Conservation (phyloP, 2,888 invertebrate species). For the Ametastegia equiseti region DNA sequence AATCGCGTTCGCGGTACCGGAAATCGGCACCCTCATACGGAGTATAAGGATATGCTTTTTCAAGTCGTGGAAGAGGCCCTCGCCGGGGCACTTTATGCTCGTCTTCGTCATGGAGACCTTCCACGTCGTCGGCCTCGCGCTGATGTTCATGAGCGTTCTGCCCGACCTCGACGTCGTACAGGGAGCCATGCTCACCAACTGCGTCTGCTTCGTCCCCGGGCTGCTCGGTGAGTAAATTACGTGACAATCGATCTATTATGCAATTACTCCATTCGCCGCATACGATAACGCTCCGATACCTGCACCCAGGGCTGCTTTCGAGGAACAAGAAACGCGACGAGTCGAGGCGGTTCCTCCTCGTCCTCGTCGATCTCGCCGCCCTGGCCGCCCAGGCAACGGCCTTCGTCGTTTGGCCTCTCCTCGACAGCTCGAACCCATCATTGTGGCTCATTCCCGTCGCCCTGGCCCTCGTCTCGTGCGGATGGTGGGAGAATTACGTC, state of each 20-base stretch:
- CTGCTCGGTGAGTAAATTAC: constrained; percentile 77
- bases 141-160: constrained; percentile 92
- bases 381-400: constrained; percentile 94
- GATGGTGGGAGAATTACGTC: constrained; percentile 99
- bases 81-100: constrained; percentile 81
- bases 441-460: constrained; percentile 93
- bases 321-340: constrained; percentile 86
- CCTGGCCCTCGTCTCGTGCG: constrained; percentile 90
- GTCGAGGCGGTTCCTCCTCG: constrained; percentile 86
- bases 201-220: constrained; percentile 94
- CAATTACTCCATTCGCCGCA: too few species aligned
- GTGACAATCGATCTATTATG: not conserved
- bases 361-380: constrained; percentile 90
- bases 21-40: constrained; percentile 90
- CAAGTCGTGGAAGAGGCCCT: constrained; percentile 90
- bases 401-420: constrained; percentile 93
- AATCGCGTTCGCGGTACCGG: constrained; percentile 92
- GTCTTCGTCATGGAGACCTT: constrained; percentile 92
- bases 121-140: constrained; percentile 91
- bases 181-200: constrained; percentile 97
- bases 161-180: constrained; percentile 96
- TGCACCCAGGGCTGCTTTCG: constrained; percentile 86
- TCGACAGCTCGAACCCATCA: constrained; percentile 84
- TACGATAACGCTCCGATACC: too few species aligned
- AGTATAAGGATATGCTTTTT: constrained; percentile 93